These are phyloP conservation scores for Heliconius eleuchia DNA, from an alignment of 1,140 invertebrate genomes.

Conservation along the genomic window DNA sequence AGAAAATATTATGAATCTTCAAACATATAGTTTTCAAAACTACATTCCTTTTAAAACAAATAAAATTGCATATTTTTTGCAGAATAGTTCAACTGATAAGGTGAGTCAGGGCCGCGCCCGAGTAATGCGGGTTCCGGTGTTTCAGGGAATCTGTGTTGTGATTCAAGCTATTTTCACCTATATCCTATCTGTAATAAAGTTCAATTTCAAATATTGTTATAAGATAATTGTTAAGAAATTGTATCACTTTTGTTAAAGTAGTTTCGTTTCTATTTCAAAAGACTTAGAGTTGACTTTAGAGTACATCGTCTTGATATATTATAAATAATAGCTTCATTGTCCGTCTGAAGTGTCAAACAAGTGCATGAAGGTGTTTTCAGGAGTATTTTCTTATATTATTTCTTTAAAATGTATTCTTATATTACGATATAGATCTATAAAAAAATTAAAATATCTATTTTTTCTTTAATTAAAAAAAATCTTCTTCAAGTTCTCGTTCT, in stretches of 20 bases:
- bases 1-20: too few relatives aligned
- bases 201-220: constrained; percentile 3
- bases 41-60: too few relatives aligned
- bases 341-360: constrained; percentile 14
- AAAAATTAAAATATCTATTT: not conserved
- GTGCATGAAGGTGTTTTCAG: constrained; percentile 20
- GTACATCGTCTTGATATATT: not conserved
- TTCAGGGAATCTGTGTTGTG: constrained; percentile 35
- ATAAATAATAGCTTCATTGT: constrained; percentile 26
- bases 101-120: constrained; percentile 52
- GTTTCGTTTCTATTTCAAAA: not conserved
- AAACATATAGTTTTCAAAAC: too few relatives aligned
- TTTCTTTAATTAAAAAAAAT: too few relatives aligned
- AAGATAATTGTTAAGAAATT: constrained; percentile 8
- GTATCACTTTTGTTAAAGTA: not conserved
- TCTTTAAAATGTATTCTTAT: not conserved
- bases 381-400: not conserved
- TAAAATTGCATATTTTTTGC: not conserved
- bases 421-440: not conserved
- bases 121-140: constrained; percentile 56
- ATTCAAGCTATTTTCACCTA: not conserved
- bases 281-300: constrained; percentile 11
- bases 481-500: not conserved
- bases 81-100: constrained; percentile 45
- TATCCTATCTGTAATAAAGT: not conserved